These are phyloP conservation scores for Lathamus discolor DNA, from an alignment of 2,113 vertebrate genomes.

Conservation along the genomic window DNA sequence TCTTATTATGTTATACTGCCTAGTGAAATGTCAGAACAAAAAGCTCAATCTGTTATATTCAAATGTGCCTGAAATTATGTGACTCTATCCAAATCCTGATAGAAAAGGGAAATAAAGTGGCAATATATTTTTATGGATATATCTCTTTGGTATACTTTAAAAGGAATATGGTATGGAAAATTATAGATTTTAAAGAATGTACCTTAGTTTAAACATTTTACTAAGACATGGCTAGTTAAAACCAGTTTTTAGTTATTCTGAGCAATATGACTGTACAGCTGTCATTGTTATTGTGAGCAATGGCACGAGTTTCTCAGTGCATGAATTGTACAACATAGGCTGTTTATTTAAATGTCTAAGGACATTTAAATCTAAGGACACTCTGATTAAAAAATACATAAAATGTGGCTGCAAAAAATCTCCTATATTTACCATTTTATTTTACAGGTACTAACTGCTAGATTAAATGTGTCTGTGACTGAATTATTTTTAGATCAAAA, in stretches of 20 bases:
- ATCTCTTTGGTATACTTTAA: background rate
- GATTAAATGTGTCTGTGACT: conserved; percentile 21
- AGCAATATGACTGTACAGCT: background rate
- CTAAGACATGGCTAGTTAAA: background rate
- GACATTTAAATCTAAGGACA: background rate
- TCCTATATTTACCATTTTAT: conserved; percentile 33
- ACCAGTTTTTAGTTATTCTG: background rate
- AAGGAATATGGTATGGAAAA: background rate
- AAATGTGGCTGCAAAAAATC: background rate
- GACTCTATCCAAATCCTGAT: background rate
- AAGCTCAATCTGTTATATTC: background rate
- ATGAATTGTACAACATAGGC: background rate
- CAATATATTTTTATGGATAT: background rate
- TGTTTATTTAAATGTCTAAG: conserved; percentile 2
- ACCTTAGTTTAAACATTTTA: conserved; percentile 7
- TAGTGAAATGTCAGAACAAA: background rate
- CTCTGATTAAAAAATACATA: background rate
- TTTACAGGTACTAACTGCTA: conserved; percentile 27
- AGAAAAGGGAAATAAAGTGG: background rate
- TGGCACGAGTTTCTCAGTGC: background rate
- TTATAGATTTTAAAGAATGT: background rate
- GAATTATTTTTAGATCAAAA: conserved; percentile 38
- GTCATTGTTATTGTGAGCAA: conserved; percentile 10
- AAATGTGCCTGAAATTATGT: background rate
- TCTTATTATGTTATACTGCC: background rate